These are phyloP conservation scores for Syngnathus floridae DNA, from an alignment of 2,113 vertebrate species.

Conservation along the genomic window DNA sequence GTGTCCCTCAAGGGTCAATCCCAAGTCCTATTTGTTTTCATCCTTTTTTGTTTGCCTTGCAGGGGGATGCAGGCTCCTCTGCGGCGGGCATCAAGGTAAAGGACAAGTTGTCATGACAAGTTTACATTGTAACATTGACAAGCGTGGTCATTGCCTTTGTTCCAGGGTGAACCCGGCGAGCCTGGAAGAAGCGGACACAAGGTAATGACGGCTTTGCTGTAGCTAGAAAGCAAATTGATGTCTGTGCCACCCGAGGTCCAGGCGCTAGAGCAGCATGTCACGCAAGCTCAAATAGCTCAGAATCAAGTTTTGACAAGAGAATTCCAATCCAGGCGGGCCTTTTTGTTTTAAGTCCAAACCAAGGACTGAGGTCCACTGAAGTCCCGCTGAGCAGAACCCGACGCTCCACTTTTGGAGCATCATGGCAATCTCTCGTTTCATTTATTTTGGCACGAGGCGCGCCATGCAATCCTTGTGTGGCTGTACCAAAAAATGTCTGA, in stretches of 20 bases:
- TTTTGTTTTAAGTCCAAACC: conserved; percentile 15
- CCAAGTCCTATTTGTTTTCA: not conserved
- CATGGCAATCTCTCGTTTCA: conserved; percentile 26
- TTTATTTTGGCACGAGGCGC: conserved; percentile 34
- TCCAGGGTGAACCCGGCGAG: conserved; percentile 93
- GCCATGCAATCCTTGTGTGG: conserved; percentile 1
- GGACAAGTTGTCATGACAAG: not conserved
- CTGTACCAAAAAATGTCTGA: not conserved
- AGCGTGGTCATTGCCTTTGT: conserved; percentile 24
- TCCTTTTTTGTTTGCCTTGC: not conserved
- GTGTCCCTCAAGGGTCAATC: too few species aligned
- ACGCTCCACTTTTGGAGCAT: conserved; percentile 10
- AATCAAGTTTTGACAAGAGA: conserved; percentile 10
- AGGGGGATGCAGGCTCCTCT: conserved; percentile 95
- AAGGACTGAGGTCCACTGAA: conserved; percentile 11
- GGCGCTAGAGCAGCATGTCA: not conserved
- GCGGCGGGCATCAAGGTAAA: conserved; percentile 97
- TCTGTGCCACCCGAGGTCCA: not conserved
- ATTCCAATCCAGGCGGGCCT: conserved; percentile 14
- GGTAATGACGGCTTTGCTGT: conserved; percentile 70
- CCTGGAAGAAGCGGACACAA: conserved; percentile 87
- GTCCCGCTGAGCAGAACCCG: not conserved
- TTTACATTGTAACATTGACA: not conserved
- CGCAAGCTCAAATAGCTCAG: conserved; percentile 4
- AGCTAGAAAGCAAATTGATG: not conserved